phyloP scores from a whole-genome alignment of 1,140 invertebrate species.

The Drosophila erecta region DNA sequence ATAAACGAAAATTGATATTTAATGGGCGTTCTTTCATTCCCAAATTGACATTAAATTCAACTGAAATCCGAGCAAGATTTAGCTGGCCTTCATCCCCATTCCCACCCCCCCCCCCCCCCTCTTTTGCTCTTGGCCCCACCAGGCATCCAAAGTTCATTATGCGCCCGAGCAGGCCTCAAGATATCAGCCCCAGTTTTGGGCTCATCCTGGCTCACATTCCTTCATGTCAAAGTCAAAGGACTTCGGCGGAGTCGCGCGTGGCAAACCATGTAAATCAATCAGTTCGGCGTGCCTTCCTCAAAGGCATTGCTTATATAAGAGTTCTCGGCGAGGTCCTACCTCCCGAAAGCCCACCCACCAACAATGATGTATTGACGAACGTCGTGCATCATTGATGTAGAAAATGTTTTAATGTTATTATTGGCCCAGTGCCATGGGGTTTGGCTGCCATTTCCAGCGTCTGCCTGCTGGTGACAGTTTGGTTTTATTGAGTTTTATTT shows the following conservation, averaged over 20 bases:
- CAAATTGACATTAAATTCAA: constrained; percentile 30
- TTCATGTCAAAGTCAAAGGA: constrained; percentile 65
- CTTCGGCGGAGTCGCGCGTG: constrained; percentile 54
- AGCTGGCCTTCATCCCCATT: neutral
- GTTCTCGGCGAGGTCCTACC: neutral
- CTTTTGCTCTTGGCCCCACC: neutral
- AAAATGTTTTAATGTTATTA: constrained; percentile 82
- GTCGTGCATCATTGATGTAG: constrained; percentile 80
- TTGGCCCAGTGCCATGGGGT: constrained; percentile 32
- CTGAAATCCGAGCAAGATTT: constrained; percentile 20
- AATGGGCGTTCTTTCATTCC: constrained; percentile 51
- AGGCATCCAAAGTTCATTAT: constrained; percentile 33
- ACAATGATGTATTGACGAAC: constrained; percentile 73
- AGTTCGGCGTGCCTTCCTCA: constrained; percentile 50
- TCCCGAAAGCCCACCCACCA: neutral
- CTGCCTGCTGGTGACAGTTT: constrained; percentile 70
- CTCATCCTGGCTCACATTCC: constrained; percentile 55
- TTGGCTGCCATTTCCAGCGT: neutral
- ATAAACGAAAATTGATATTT: constrained; percentile 82
- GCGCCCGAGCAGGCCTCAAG: constrained; percentile 20
- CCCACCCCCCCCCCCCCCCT: too few species aligned
- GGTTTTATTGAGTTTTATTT: constrained; percentile 75
- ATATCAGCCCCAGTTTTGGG: constrained; percentile 18
- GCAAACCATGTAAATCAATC: constrained; percentile 78
- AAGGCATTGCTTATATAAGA: constrained; percentile 13